These are phyloP conservation scores for Probosciger aterrimus DNA, from an alignment of 2,113 vertebrate genomes.

Conservation along the genomic window DNA sequence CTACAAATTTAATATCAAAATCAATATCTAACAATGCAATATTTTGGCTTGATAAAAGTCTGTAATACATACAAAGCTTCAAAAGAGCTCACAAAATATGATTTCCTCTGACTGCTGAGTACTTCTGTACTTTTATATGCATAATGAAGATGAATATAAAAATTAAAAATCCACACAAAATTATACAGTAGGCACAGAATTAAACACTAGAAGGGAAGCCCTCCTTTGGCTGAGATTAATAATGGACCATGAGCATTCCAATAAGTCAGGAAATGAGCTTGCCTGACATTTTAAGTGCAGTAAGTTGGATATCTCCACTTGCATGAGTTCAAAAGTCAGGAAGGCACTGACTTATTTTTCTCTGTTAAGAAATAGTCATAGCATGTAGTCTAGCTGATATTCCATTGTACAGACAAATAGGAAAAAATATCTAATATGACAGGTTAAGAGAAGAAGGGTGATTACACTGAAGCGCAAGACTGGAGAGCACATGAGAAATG, in stretches of 20 bases:
- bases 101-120: background rate
- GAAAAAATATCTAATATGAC: conserved; percentile 29
- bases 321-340: background rate
- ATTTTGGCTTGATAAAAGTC: background rate
- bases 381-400: background rate
- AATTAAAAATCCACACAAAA: background rate
- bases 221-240: background rate
- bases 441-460: conserved; percentile 21
- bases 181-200: background rate
- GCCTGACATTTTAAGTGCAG: background rate
- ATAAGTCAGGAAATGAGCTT: background rate
- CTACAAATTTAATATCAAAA: background rate
- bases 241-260: background rate
- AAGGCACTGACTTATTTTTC: conserved; percentile 22
- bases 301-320: background rate
- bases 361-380: background rate
- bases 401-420: conserved; percentile 24
- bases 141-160: background rate
- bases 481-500: background rate
- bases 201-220: background rate
- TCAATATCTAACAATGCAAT: background rate
- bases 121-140: background rate
- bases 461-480: conserved; percentile 25
- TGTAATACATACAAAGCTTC: background rate
- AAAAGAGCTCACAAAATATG: background rate